Evolutionary conservation across 2,797 vertebrate species (phyloP), one percentile per base, ranked within the genome.

Genomic region (Limnodromus scolopaceus): DNA sequence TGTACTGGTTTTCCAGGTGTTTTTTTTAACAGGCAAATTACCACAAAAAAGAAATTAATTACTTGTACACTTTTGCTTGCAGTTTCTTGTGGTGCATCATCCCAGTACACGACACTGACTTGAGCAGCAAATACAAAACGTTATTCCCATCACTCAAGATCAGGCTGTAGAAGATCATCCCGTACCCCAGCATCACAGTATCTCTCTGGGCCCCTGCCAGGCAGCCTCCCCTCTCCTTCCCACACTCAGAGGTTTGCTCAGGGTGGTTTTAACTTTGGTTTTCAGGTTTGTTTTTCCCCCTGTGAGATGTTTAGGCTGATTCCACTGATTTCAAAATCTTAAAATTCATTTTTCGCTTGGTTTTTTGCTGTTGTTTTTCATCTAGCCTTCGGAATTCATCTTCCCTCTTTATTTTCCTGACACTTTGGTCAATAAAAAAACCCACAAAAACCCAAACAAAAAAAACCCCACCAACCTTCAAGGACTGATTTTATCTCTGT

Each of bases 101-200:
- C 46, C 64, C 34, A 4, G 11, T n/a, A 8, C 30, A 2, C 2
- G 22, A 5, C n/a, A 32, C 5, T 5, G 34, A 28, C 25, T 7
- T 7, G 20, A 76, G 76, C 3, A 65, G 51, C 10, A 30, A 70
- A 16, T n/a, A 16, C 17, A 22, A 34, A 38, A 58, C 16, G 2
- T 8, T 4, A 6, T 17, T 15, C 14, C 54, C 27, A 4, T 41
- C 24, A 1, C 39, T 54, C 36, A 8, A 8, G 55, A 34, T 23
- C 22, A 69, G 34, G 18, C 34, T 41, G 25, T 3, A 53, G 77
- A 22, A 60, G 54, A 30, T 4, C 39, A 30, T 2, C 53, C 46
- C 1, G 0, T 22, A 11, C 1, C 3, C 28, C 69, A n/a, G 49
- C 6, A 0, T 5, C 20, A 16, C n/a, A 1, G 0, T 28, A 3